phyloP scores from a whole-genome alignment of 2,797 vertebrate species.

The Pagetopsis macropterus region DNA sequence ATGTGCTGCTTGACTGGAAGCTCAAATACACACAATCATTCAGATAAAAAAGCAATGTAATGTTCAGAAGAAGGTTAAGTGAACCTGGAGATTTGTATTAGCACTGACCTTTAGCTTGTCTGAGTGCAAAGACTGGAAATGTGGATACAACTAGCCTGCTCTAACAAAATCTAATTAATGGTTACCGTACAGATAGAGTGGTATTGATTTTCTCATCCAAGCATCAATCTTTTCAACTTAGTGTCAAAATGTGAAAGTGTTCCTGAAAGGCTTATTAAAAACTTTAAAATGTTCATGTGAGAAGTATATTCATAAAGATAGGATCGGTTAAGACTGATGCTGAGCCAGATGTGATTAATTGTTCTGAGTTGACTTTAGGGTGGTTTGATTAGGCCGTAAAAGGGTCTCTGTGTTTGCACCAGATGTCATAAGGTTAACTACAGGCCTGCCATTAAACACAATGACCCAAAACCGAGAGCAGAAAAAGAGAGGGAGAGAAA shows the following conservation, averaged over 20 bases:
- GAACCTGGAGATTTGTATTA: background rate
- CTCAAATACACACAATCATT: slow-evolving; percentile 43
- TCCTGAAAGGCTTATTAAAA: background rate
- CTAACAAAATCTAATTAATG: background rate
- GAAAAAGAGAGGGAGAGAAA: background rate
- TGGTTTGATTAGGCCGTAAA: slow-evolving; percentile 73
- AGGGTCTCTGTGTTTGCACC: slow-evolving; percentile 68
- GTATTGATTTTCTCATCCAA: background rate
- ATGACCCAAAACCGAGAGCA: slow-evolving; percentile 44
- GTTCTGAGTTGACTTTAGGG: slow-evolving; percentile 48
- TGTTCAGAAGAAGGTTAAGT: background rate
- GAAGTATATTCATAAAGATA: background rate
- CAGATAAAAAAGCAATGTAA: background rate
- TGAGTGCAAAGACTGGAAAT: background rate
- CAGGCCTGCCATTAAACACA: slow-evolving; percentile 67
- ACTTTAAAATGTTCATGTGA: background rate
- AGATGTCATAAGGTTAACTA: slow-evolving; percentile 78
- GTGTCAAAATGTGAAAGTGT: background rate
- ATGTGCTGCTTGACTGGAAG: slow-evolving; percentile 25
- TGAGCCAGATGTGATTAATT: slow-evolving; percentile 54
- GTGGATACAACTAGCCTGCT: background rate
- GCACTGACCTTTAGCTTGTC: background rate
- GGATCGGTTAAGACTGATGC: background rate
- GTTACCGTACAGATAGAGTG: too few species aligned
- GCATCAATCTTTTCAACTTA: background rate